Base-by-base conservation (phyloP, 2,888 invertebrate genomes). In the Andrena marginata region DNA sequence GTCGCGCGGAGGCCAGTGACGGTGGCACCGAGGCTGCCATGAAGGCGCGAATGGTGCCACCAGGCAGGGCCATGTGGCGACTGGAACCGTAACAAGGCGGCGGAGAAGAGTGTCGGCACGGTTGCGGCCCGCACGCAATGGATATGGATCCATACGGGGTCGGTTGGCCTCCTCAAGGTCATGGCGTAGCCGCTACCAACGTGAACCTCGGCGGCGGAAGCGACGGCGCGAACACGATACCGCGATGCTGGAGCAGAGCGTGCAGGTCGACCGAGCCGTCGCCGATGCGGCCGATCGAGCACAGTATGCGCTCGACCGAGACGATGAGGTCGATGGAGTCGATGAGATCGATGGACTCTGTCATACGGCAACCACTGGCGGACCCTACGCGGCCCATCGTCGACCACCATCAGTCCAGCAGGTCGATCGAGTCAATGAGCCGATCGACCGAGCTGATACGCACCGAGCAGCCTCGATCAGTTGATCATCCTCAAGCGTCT, bases 81-180 rank as follows among this genome's bases (percentile, higher is more conserved):
- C 70, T 49, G 62, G 31, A 16, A 75, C 70, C 83, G 78, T 89
- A 85, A 86, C 62, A 62, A 64, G 74, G 71, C 33, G 5, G 63
- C 70, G 69, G 33, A 8, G 49, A 49, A 13, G 56, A 59, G 20
- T 16, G 42, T 42, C 42, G 63, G 23, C 23, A 23, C 23, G 13
- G 20, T 71, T 6, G 26, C 29, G 70, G 71, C 23, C 49, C 42
- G 54, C 51, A 56, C 70, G 72, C 64, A 8, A 74, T 84, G 85
- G 88, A 84, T 64, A 95, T 95, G 95, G 95, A 95, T 94, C 95
- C 95, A 86, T 94, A 95, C 92, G 94, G 94, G 91, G 93, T 94
- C 89, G 94, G 94, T 91, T 95, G 95, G 94, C 90, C 92, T 91
- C 80, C 90, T 76, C 91, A 91, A 89, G 92, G 91, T 89, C 92